Evolutionary conservation across 2,797 vertebrate species (phyloP), one percentile per base, ranked within the genome.

Genomic region (Pterois miles): DNA sequence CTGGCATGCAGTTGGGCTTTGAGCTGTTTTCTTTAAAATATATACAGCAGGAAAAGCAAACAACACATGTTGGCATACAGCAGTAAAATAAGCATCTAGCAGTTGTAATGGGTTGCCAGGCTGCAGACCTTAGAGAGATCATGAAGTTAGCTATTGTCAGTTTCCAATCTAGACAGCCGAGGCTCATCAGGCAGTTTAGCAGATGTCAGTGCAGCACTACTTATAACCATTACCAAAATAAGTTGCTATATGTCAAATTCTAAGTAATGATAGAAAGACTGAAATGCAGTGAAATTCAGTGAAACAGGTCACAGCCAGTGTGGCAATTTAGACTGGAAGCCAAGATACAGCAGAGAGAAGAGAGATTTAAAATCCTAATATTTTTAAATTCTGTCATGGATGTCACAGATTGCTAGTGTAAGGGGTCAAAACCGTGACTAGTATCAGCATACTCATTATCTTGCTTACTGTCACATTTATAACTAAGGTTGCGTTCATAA

Each of bases 181-280:
- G 12, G 40, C 62, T 63, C 62, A 71, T 66, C 50, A 31, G 50
- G 53, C 58, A 72, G 52, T 65, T 81, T 20, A 65, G 53, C 43
- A 54, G 62, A 67, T 78, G 50, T 38, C 67, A 29, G 31, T 40
- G 63, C n/a, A 36, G 36, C 38, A 48, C n/a, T 63, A 6, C 33
- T 48, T 11, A 48, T n/a, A 36, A 40, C 14, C 22, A 56, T 34
- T 50, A 66, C 16, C 22, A 38, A 57, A 68, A 68, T 67, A 50
- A 25, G 23, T 46, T 70, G 12, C n/a, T 22, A 43, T 29, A 38
- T 71, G 29, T 62, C 27, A 65, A 62, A 69, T 64, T 56, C 34
- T 36, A 48, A 20, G 48, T 60, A 16, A 31, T 65, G 6, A 31
- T 27, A 34, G 9, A 38, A 31, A 48, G 20, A 8, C 23, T 29